Base-by-base conservation (phyloP, 2,888 invertebrate species). In the Leptinotarsa juncta region DNA sequence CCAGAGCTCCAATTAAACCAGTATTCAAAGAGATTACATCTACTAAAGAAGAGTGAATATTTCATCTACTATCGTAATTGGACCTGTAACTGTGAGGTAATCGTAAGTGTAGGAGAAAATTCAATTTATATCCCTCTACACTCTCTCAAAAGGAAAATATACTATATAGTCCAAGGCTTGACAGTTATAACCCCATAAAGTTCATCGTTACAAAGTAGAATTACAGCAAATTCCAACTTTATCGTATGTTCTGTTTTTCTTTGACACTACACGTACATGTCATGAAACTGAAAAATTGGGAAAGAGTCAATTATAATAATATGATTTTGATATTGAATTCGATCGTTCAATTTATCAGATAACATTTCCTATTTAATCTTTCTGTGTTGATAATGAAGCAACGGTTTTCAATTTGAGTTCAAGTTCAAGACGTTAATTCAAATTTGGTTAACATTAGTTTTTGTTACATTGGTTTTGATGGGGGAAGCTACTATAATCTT, bases 141-240 rank as follows among this genome's bases (percentile, higher is more conserved):
- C 57, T 57, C 57, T 57, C 32, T 62, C 42, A 32, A 62, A 57
- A 62, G 62, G 62, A 62, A n/a, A 62, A 62, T 62, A 62, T 62
- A 62, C 7, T 32, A 10, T 42, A 62, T 62, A n/a, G 42, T 16
- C 32, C n/a, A 10, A 15, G 10, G 15, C 32, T n/a, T 42, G 42
- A 62, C 42, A 42, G 62, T 42, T 42, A 32, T 42, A 62, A 42
- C 62, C 62, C 42, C 12, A 4, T 16, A 32, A 12, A 32, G 62
- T 62, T 32, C 32, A 42, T 32, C 16, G 18, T 62, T 42, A 42
- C 62, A 62, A 42, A 62, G 18, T 10, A 42, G n/a, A 62, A 62
- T 62, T 62, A 62, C 62, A 15, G 32, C 62, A 32, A 42, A 62
- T 62, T 26, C n/a, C 7, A 62, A 62, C 42, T 32, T 26, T 7